Base-by-base conservation (phyloP, 2,888 invertebrate genomes). In the Odontocolon sp. region DNA sequence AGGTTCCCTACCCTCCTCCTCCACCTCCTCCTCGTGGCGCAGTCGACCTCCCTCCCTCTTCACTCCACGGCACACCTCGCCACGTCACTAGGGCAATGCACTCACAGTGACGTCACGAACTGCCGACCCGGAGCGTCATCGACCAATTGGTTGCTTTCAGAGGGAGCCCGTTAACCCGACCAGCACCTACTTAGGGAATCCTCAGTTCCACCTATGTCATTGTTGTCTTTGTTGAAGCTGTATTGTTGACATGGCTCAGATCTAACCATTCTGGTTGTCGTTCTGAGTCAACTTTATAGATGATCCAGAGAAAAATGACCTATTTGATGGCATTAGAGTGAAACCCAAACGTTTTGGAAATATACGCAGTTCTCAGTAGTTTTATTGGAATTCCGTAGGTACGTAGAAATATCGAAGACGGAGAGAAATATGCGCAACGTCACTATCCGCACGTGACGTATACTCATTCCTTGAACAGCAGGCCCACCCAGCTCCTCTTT, bases 61-160 rank as follows among this genome's bases (percentile, higher is more conserved):
- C 36, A 8, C n/a, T n/a, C n/a, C n/a, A 81, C 81, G 79, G 82
- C 81, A 83, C 82, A 81, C 80, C 81, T 79, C 81, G 71, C 83
- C 86, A 87, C 88, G 88, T 87, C 87, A 88, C 85, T 83, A 83
- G 88, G 84, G 87, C 88, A 88, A 86, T 88, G 88, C 87, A 88
- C 88, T 86, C 81, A 52, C 82, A 75, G 82, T 87, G 87, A 87
- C 86, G 87, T 88, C 88, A 88, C 87, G 82, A 79, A 82, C 85
- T 70, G 63, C 68, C 76, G 71, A 83, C 82, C 83, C 71, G 81
- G 82, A 85, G 83, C 88, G 87, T 88, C 88, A 88, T 88, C 88
- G 88, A 88, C 88, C 87, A 88, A 87, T 88, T 85, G 84, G 87
- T 69, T 28, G 57, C 52, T 42, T 67, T 31, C 33, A 38, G 74